Evolutionary conservation across 2,888 invertebrate genomes (phyloP).

Genomic region (Heteropelma amictum): DNA sequence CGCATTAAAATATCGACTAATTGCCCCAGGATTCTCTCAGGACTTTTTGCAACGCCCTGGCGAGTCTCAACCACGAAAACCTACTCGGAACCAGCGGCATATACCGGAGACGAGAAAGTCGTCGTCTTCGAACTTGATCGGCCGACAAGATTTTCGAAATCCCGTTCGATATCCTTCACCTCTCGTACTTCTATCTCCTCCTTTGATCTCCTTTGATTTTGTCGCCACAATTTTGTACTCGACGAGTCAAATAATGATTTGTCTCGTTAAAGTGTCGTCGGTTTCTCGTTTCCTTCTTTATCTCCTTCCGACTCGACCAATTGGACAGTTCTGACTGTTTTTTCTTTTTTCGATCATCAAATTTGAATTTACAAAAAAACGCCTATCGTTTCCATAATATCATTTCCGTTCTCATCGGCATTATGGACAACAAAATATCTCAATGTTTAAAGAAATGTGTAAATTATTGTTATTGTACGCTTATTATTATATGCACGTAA

Average conservation of each 20-base stretch:
- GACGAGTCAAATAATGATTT: constrained; percentile 37
- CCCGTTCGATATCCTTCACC: constrained; percentile 49
- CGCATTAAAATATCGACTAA: constrained; percentile 78
- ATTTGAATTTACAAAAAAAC: too few relatives aligned
- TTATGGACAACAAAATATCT: too few relatives aligned
- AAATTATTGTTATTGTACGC: too few relatives aligned
- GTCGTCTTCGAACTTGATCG: constrained; percentile 57
- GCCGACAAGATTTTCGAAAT: constrained; percentile 62
- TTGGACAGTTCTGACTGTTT: too few relatives aligned
- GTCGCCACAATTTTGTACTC: constrained; percentile 6
- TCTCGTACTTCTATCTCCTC: constrained; percentile 4
- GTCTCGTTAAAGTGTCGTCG: constrained; percentile 5
- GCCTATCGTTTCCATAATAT: too few relatives aligned
- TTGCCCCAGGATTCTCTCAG: constrained; percentile 75
- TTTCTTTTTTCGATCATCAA: too few relatives aligned
- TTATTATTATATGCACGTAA: not conserved
- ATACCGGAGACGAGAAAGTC: constrained; percentile 19
- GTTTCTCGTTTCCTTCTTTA: not conserved
- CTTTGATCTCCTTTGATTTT: not conserved
- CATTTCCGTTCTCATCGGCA: too few relatives aligned
- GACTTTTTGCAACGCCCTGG: constrained; percentile 66
- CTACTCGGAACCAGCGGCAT: not conserved
- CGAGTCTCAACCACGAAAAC: constrained; percentile 16
- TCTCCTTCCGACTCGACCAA: not conserved
- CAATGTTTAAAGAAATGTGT: too few relatives aligned